A percentile compares a stretch with the other conserved stretches of the same genome.
Conservation (phyloP, 2,888 invertebrate genomes). For the Xylota segnis region DNA sequence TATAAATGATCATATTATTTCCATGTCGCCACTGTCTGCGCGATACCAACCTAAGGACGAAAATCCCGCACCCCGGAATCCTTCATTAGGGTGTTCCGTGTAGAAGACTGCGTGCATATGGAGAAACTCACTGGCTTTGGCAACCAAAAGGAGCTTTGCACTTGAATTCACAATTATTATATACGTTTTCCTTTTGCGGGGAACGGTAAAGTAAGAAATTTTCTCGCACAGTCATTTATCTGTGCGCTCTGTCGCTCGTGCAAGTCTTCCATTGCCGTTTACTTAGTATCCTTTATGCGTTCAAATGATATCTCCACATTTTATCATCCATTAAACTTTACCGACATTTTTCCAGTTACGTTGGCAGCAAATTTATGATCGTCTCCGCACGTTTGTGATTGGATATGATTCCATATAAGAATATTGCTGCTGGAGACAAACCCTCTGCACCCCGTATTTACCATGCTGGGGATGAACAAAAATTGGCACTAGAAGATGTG, state of each 20-base stretch:
- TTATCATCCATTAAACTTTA: slow-evolving; percentile 76
- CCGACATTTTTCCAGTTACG: slow-evolving; percentile 75
- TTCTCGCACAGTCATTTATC: slow-evolving; percentile 51
- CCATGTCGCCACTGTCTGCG: slow-evolving; percentile 65
- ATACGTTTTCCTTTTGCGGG: slow-evolving; percentile 22
- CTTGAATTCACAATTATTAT: slow-evolving; percentile 72
- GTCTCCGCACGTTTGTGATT: slow-evolving; percentile 69
- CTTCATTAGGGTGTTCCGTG: slow-evolving; percentile 38
- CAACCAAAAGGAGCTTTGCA: slow-evolving; percentile 72
- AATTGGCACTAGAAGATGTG: slow-evolving; percentile 17
- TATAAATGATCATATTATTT: slow-evolving; percentile 66
- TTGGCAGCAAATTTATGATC: slow-evolving; percentile 75
- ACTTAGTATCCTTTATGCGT: slow-evolving; percentile 44
- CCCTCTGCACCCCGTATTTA: not conserved
- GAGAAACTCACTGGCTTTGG: slow-evolving; percentile 62
- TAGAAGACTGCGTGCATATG: slow-evolving; percentile 66
- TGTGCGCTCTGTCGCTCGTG: slow-evolving; percentile 35
- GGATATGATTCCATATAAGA: slow-evolving; percentile 55
- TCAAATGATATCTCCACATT: slow-evolving; percentile 69
- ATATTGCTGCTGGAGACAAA: slow-evolving; percentile 10
- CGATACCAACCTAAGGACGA: slow-evolving; percentile 18
- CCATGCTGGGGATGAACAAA: not conserved
- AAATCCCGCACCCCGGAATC: slow-evolving; percentile 14
- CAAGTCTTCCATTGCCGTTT: slow-evolving; percentile 17
- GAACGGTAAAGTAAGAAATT: slow-evolving; percentile 50